Base-by-base conservation (phyloP, 1,140 invertebrate genomes). In the Drosophila simulans region DNA sequence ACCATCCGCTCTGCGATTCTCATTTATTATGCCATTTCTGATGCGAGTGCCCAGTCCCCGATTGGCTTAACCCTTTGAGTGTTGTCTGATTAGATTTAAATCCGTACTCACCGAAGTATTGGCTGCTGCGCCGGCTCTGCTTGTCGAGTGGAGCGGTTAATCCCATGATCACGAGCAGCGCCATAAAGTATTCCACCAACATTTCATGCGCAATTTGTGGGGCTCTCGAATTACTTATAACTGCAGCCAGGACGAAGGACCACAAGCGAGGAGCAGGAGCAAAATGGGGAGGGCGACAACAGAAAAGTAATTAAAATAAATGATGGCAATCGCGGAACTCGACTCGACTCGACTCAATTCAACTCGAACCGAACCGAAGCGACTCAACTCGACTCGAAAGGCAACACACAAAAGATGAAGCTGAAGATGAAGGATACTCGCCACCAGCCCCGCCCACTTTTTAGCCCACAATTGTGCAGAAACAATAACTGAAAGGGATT, bases 181-280 rank as follows among this genome's bases (percentile, higher is more conserved):
- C 91, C 90, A 81, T 81, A 81, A 91, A 74, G 86, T 91, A 82
- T 91, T 91, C 90, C 90, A 91, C 85, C 90, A 91, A 91, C 90
- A 91, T 91, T 90, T 91, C 90, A 91, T 91, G 85, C 83, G 85
- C 90, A 88, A 90, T 89, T 91, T 90, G 83, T 91, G 73, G 83
- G 57, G 85, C 84, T 70, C 68, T 89, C 76, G 57, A 89, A 84
- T 89, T 77, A 68, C 64, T 52, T 68, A 89, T 89, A 84, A 89
- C 84, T 89, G 80, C 73, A 84, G 76, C 72, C 51, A 34, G 66
- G 31, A 51, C 60, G 27, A 54, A 40, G 22, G 49, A 64, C 42
- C 37, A 62, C 3, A 0, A 4, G 17, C 40, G n/a, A 42, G 7
- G n/a, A n/a, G 17, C 13, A 43, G 40, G 39, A 55, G 22, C 31